phyloP scores from a whole-genome alignment of 2,797 vertebrate species.

The Potorous gilbertii region DNA sequence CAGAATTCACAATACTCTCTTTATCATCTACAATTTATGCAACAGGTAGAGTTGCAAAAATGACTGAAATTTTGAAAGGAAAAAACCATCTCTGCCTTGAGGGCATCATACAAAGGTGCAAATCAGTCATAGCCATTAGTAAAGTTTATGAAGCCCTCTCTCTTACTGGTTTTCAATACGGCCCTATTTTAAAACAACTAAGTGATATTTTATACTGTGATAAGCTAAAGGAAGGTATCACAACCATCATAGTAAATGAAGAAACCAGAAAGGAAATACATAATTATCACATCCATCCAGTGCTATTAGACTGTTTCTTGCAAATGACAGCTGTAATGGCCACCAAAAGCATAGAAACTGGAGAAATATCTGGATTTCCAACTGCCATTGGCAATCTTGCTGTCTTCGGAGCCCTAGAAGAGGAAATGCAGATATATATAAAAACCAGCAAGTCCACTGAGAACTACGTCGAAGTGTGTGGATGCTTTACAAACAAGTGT shows the following conservation, averaged over 20 bases:
- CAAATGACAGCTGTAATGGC: slow-evolving; percentile 88
- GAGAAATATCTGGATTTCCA: slow-evolving; percentile 85
- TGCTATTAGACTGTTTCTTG: slow-evolving; percentile 91
- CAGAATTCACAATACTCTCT: slow-evolving; percentile 86
- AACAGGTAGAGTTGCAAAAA: slow-evolving; percentile 83
- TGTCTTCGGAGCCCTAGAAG: slow-evolving; percentile 85
- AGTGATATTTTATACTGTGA: slow-evolving; percentile 85
- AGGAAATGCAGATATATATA: slow-evolving; percentile 91
- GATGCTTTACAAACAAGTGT: slow-evolving; percentile 88
- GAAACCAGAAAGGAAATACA: slow-evolving; percentile 84
- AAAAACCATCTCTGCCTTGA: slow-evolving; percentile 84
- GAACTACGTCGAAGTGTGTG: slow-evolving; percentile 89
- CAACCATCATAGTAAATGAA: slow-evolving; percentile 84
- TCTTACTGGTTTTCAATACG: slow-evolving; percentile 90
- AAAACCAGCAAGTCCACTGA: slow-evolving; percentile 83
- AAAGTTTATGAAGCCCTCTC: slow-evolving; percentile 87
- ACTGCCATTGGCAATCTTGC: slow-evolving; percentile 87
- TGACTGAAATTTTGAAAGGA: slow-evolving; percentile 75
- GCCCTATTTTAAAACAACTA: slow-evolving; percentile 87
- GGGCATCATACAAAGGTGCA: slow-evolving; percentile 86
- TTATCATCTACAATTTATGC: slow-evolving; percentile 84
- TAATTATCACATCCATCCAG: slow-evolving; percentile 90
- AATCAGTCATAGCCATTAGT: slow-evolving; percentile 78
- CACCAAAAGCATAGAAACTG: slow-evolving; percentile 67
- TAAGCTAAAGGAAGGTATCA: slow-evolving; percentile 89